Conservation (phyloP, 2,888 invertebrate genomes). For the Pemphredon lugubris region DNA sequence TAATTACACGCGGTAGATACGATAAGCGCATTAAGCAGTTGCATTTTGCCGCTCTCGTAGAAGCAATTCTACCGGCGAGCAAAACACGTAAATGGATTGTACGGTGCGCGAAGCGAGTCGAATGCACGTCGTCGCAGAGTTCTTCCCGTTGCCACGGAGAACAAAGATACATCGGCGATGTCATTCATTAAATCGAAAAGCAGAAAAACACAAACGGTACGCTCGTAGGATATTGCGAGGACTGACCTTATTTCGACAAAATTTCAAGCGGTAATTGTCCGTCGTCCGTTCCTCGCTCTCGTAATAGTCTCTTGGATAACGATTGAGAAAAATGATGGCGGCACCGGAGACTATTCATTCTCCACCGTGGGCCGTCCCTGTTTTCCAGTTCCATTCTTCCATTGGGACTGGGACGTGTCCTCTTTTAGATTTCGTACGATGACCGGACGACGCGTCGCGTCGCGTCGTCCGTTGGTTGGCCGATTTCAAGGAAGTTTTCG, state of each 20-base stretch:
- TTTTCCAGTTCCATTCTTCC: constrained; percentile 58
- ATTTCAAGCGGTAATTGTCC: constrained; percentile 67
- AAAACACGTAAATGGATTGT: too few species aligned
- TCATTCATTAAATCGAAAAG: constrained; percentile 44
- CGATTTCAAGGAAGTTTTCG: not conserved
- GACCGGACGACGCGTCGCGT: constrained; percentile 17
- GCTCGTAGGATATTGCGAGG: constrained; percentile 58
- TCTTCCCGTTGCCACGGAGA: constrained; percentile 14
- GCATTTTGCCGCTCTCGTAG: too few species aligned
- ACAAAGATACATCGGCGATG: constrained; percentile 30
- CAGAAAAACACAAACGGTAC: constrained; percentile 31
- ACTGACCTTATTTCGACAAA: constrained; percentile 66
- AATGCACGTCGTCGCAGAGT: too few species aligned
- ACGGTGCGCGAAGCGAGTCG: too few species aligned
- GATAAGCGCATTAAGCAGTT: too few species aligned
- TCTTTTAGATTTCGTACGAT: constrained; percentile 37
- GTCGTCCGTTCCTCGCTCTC: constrained; percentile 34
- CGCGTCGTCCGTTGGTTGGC: constrained; percentile 4
- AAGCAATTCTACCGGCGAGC: too few species aligned
- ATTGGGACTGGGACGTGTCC: constrained; percentile 32
- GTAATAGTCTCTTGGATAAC: constrained; percentile 40
- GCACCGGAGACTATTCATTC: constrained; percentile 47
- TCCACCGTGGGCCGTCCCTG: constrained; percentile 46
- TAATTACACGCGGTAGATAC: too few species aligned
- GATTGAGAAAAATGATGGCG: constrained; percentile 49